Percentiles rank a stretch among this genome's conserved stretches.
Evolutionary conservation across 2,888 invertebrate genomes (phyloP).

Genomic region (Boloria selene): DNA sequence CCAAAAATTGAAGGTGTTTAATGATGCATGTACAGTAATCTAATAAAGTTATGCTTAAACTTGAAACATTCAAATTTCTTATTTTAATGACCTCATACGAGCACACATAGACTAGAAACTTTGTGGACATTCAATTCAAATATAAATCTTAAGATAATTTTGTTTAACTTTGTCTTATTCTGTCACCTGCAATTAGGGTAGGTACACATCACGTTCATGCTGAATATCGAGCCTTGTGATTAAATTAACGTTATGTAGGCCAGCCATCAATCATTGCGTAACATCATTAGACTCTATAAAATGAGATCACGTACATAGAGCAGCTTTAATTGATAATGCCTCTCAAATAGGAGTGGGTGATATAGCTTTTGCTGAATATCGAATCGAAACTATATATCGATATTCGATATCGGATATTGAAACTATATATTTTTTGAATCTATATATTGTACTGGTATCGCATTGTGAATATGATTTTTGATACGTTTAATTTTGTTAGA

Average conservation of each 20-base stretch:
- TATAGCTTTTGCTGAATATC: too few species aligned
- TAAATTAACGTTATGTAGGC: constrained; percentile 49
- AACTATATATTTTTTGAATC: too few species aligned
- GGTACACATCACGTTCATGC: constrained; percentile 38
- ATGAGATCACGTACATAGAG: constrained; percentile 55
- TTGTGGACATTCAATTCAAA: constrained; percentile 17
- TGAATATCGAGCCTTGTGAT: constrained; percentile 39
- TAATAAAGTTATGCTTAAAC: neutral
- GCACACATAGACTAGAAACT: constrained; percentile 15
- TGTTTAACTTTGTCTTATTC: constrained; percentile 26
- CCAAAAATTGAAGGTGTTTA: too few species aligned
- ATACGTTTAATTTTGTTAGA: too few species aligned
- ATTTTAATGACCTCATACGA: neutral
- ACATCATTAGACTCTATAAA: constrained; percentile 48
- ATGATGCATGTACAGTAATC: too few species aligned
- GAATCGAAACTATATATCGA: too few species aligned
- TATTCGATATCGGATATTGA: too few species aligned
- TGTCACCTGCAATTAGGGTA: constrained; percentile 40
- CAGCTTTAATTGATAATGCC: constrained; percentile 28
- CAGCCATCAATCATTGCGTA: constrained; percentile 62
- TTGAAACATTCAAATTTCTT: neutral
- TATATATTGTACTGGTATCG: too few species aligned
- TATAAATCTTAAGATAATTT: constrained; percentile 25
- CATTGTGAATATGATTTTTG: too few species aligned
- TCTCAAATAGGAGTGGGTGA: too few species aligned